These are phyloP conservation scores for Paraescarpia echinospica DNA, from an alignment of 1,140 invertebrate species.

Conservation along the genomic window DNA sequence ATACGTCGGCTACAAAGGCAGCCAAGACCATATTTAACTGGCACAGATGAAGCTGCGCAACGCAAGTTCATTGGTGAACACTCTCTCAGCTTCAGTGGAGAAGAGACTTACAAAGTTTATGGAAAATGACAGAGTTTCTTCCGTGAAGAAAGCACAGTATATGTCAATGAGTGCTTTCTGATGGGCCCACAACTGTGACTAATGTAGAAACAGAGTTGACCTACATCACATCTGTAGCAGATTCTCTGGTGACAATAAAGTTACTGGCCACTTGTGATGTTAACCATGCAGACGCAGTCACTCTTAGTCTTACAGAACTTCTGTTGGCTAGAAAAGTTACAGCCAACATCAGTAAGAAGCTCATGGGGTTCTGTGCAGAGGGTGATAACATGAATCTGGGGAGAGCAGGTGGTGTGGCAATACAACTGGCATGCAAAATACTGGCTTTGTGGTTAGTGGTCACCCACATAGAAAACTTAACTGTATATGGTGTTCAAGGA, in stretches of 20 bases:
- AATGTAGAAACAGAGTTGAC: slow-evolving; percentile 6
- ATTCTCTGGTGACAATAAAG: slow-evolving; percentile 5
- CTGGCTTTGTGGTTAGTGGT: background rate
- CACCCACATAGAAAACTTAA: too few species aligned
- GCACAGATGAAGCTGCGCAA: too few species aligned
- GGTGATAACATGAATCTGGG: slow-evolving; percentile 9
- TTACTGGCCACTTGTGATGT: slow-evolving; percentile 11
- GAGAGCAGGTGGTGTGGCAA: slow-evolving; percentile 9
- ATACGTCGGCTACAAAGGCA: too few species aligned
- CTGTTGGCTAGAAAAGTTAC: background rate
- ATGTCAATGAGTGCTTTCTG: slow-evolving; percentile 18
- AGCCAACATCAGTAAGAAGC: background rate
- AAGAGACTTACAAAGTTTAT: too few species aligned
- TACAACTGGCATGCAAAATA: background rate
- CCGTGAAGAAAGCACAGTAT: slow-evolving; percentile 17
- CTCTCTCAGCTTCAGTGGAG: too few species aligned
- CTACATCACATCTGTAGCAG: background rate
- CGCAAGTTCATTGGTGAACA: too few species aligned
- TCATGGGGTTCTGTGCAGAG: background rate
- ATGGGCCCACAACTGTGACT: too few species aligned
- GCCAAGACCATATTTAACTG: too few species aligned
- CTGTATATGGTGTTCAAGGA: too few species aligned
- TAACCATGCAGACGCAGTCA: background rate
- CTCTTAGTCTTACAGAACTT: background rate
- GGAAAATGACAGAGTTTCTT: background rate